Evolutionary conservation across 2,797 vertebrate genomes (phyloP), one percentile per base, ranked within the genome.

Genomic region (Acanthurus tractus): DNA sequence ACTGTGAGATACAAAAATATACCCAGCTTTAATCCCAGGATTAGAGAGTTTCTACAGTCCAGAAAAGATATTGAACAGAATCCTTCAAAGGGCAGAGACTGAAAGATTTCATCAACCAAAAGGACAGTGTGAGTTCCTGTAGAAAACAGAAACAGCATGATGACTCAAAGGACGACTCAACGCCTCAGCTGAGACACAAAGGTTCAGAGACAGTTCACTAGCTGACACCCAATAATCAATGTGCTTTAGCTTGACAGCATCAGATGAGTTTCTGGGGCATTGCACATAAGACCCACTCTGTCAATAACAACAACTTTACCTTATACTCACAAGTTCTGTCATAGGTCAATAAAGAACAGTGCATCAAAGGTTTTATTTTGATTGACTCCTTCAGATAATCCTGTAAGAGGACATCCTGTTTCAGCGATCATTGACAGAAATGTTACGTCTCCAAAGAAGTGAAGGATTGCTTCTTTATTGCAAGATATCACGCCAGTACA

Each of bases 171-270:
- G 86, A 89, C 48, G 77, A 71, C 82, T 88, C 82, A 15, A 52
- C 38, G 13, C 78, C 62, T 80, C 69, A 15, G 76, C 88, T 78
- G 83, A 90, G 75, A 83, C 81, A 82, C 82, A 83, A 67, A 84
- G 85, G 90, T 87, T 92, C 88, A 89, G 78, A 92, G 85, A 89
- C 87, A 75, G 87, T 92, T 91, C 88, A 81, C 82, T 83, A 83
- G 63, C 88, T 75, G 87, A 88, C 88, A 91, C 89, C 83, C 86
- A 50, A 92, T 92, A 94, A 92, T 93, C 93, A 91, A 94, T 94
- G 86, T 75, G 78, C 86, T 85, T 88, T 81, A 81, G 88, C 82
- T 83, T 85, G 88, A 89, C 82, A 77, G 84, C 81, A 63, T 87
- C 86, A 81, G 85, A 90, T 85, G 88, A 84, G 79, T 88, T 91